phyloP scores from a whole-genome alignment of 2,113 vertebrate species.

The Hystrix brachyura region DNA sequence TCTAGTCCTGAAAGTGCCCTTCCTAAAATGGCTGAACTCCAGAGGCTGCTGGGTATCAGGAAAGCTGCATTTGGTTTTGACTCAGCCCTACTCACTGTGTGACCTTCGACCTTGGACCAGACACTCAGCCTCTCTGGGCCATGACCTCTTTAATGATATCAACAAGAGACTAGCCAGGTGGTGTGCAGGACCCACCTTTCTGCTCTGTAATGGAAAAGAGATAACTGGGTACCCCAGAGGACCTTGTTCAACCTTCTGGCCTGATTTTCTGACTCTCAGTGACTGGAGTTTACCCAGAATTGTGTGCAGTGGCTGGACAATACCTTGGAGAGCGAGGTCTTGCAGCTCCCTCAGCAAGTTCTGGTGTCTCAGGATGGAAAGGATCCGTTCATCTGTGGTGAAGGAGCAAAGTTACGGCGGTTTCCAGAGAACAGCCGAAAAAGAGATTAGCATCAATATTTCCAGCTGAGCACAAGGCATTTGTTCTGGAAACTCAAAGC shows the following conservation, averaged over 20 bases:
- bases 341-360: slow-evolving; percentile 96
- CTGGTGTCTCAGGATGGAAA: slow-evolving; percentile 94
- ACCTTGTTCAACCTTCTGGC: neutral
- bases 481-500: slow-evolving; percentile 17
- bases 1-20: neutral
- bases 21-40: neutral
- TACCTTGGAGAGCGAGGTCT: slow-evolving; percentile 95
- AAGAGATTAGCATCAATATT: neutral
- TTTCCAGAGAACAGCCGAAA: neutral
- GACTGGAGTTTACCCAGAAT: neutral
- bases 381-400: slow-evolving; percentile 94
- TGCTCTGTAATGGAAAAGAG: neutral
- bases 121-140: neutral
- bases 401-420: neutral
- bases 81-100: neutral
- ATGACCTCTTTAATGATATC: neutral
- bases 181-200: neutral
- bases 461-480: slow-evolving; percentile 49
- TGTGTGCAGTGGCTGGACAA: slow-evolving; percentile 15
- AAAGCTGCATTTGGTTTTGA: neutral
- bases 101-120: neutral
- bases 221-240: neutral
- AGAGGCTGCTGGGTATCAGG: accelerated
- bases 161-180: neutral
- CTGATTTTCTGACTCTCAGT: neutral